These are phyloP conservation scores for Latrodectus geometricus DNA, from an alignment of 1,140 invertebrate genomes.

Conservation along the genomic window DNA sequence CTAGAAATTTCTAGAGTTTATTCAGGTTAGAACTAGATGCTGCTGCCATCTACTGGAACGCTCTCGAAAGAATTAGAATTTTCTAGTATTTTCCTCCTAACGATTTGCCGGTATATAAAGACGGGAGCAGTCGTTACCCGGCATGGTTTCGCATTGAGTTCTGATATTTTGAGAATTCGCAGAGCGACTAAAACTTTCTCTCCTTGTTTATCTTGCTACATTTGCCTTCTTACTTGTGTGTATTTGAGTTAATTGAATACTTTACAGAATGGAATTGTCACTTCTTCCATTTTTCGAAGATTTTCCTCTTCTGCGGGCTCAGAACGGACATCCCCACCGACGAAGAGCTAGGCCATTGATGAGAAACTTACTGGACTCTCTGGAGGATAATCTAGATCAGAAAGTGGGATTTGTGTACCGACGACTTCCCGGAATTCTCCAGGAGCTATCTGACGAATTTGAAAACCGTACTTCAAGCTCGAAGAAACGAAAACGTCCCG, in stretches of 20 bases:
- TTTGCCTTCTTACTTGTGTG: not conserved
- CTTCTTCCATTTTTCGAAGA: constrained; percentile 11
- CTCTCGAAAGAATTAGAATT: not conserved
- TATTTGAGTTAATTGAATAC: not conserved
- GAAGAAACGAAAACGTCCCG: not conserved
- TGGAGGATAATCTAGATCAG: constrained; percentile 17
- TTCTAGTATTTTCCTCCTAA: not conserved
- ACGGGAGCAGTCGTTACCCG: not conserved
- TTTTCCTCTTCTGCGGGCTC: not conserved
- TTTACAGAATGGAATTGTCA: not conserved
- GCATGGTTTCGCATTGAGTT: not conserved
- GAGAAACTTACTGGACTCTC: not conserved
- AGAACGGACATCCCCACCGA: not conserved
- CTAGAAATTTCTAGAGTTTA: too few species aligned
- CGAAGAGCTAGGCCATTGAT: not conserved
- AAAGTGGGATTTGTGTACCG: constrained; percentile 27
- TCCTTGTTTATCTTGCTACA: not conserved
- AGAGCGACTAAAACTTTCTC: too few species aligned
- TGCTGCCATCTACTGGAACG: constrained; percentile 14
- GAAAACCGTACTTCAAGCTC: not conserved
- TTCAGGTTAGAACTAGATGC: too few species aligned
- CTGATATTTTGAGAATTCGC: not conserved
- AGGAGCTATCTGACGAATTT: not conserved
- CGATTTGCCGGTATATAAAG: not conserved
- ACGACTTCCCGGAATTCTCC: not conserved